Evolutionary conservation across 2,113 vertebrate genomes (phyloP), one percentile per base, ranked within the genome.

Genomic region (Salvator merianae): DNA sequence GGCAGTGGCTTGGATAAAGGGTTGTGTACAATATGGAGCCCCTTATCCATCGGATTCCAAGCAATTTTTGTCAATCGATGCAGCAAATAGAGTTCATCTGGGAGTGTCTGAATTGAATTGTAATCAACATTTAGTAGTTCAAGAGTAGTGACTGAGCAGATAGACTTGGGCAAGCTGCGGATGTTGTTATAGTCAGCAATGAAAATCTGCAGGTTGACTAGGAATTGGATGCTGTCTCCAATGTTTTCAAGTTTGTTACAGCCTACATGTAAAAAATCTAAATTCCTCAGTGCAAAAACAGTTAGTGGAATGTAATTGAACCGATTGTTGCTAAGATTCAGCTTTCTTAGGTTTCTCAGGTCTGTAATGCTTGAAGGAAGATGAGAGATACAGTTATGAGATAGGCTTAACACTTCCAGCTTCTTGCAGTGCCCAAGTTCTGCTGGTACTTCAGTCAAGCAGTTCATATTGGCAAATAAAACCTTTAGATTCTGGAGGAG

Each of bases 41-140:
- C 98, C 86, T 98, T 99, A 93, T 99, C 98, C 94, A 99, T 92
- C 0, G 98, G 98, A 90, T 99, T 99, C 94, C 97, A 98, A 0
- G 98, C 98, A 0, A 99, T 93, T 92, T 95, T 97, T 40, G 92
- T 81, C 70, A 99, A 95, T 18, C 94, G 87, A 22, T 32, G 93
- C 80, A 99, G 96, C 85, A 96, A 93, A 91, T 97, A 97, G 91
- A 99, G 95, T 43, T 99, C 98, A 0, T 95, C 89, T 0, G 98
- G 98, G 0, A 99, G 96, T 1, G 84, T 98, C 92, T 99, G 98
- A 65, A 99, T 95, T 71, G 97, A 93, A 0, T 99, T 99, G 91
- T 98, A 97, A 85, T 99, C 97, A 2, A 97, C 93, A 0, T 99
- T 99, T n/a, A 99, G 95, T 1, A 99, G 87, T 92, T 99, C 97